Evolutionary conservation across 1,140 invertebrate genomes (phyloP).

Genomic region (Mylabris phalerata): DNA sequence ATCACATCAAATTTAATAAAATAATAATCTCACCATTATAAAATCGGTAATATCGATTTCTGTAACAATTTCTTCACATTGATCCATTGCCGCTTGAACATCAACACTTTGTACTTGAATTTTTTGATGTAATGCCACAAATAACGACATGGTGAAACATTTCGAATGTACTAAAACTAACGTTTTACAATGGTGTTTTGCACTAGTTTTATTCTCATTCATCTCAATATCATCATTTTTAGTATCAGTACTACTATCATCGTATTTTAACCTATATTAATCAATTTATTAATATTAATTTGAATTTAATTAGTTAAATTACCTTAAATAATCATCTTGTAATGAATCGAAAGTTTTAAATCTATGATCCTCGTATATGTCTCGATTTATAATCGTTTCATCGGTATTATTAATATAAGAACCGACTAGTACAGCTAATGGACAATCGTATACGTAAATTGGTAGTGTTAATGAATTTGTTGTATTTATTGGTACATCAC

Average conservation of each 20-base stretch:
- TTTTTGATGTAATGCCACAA: conserved; percentile 55
- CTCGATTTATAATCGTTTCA: conserved; percentile 30
- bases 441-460: conserved; percentile 65
- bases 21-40: conserved; percentile 42
- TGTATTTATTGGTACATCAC: conserved; percentile 36
- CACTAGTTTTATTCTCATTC: conserved; percentile 44
- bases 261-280: conserved; percentile 39
- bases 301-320: not conserved
- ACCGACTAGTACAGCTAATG: conserved; percentile 52
- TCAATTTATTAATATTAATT: conserved; percentile 14
- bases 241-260: conserved; percentile 41
- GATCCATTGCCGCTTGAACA: conserved; percentile 65
- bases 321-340: conserved; percentile 28
- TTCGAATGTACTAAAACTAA: conserved; percentile 57
- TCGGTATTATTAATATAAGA: conserved; percentile 47
- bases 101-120: conserved; percentile 55
- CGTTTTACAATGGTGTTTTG: conserved; percentile 55
- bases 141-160: conserved; percentile 61
- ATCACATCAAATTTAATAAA: conserved; percentile 7
- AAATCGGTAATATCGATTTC: conserved; percentile 71
- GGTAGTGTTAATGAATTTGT: conserved; percentile 48
- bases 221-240: conserved; percentile 47
- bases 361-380: conserved; percentile 49
- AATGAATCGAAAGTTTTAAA: conserved; percentile 43
- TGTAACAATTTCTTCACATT: conserved; percentile 62